Percentiles rank a stretch among this genome's conserved stretches.
Conservation (phyloP, 2,113 vertebrate species). For the Gavia stellata region DNA sequence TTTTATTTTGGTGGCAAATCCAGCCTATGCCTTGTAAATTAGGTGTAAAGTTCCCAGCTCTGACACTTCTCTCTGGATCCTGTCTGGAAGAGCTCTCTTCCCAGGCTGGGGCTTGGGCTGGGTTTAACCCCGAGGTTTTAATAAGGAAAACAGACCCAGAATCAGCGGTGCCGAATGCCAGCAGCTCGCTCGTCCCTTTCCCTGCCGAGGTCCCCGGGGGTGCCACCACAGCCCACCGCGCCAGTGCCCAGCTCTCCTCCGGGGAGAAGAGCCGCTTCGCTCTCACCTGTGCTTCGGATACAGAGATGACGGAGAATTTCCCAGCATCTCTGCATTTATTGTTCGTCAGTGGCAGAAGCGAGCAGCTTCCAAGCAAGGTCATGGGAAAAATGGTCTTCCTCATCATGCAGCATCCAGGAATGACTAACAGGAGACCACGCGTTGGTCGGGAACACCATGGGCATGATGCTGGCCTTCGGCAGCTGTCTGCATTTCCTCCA, state of each 20-base stretch:
- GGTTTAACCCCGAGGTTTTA: background rate
- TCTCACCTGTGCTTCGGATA: background rate
- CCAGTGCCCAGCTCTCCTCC: background rate
- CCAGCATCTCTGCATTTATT: fast-evolving
- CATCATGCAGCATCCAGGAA: fast-evolving
- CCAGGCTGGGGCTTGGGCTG: background rate
- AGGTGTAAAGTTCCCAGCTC: background rate
- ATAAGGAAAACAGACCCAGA: background rate
- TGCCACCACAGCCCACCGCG: background rate
- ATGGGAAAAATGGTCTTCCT: fast-evolving
- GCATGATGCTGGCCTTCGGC: background rate
- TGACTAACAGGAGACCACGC: fast-evolving
- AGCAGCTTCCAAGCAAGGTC: background rate
- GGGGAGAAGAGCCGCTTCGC: background rate
- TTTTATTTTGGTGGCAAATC: background rate
- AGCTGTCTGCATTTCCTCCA: background rate
- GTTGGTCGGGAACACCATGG: fast-evolving
- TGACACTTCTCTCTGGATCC: background rate
- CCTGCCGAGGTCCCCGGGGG: background rate
- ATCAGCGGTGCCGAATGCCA: fast-evolving
- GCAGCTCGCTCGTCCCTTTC: background rate
- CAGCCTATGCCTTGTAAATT: background rate
- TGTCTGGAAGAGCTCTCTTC: background rate
- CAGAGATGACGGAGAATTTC: background rate
- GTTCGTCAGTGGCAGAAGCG: background rate